A percentile compares a stretch with the other conserved stretches of the same genome.
Conservation (phyloP, 2,888 invertebrate species). For the Leptinotarsa tumamoca region DNA sequence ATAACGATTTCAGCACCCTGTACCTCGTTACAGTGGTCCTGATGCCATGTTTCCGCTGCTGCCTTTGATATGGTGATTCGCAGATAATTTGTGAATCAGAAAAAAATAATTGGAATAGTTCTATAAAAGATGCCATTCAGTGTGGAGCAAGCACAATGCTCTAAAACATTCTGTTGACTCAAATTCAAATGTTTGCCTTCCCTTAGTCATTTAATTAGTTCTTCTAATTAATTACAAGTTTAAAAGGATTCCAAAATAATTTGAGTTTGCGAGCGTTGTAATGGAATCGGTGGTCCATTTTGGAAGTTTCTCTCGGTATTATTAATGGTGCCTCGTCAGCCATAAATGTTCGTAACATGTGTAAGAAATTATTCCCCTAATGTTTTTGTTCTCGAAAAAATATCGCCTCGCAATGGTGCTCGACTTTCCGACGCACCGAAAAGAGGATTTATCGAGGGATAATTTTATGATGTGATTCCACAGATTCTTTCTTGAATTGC, state of each 20-base stretch:
- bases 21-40: background rate
- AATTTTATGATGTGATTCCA: conserved; percentile 4
- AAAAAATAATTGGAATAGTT: conserved; percentile 13
- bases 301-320: conserved; percentile 47
- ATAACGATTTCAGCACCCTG: background rate
- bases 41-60: background rate
- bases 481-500: background rate
- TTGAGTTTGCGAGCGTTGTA: conserved; percentile 41
- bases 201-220: conserved; percentile 32
- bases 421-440: conserved; percentile 29
- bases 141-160: conserved; percentile 43
- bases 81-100: background rate
- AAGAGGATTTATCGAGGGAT: conserved; percentile 2
- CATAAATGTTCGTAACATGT: conserved; percentile 50
- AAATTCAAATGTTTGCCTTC: conserved; percentile 23
- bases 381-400: conserved; percentile 47
- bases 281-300: conserved; percentile 48
- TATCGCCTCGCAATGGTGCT: conserved; percentile 25
- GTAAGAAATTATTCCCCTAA: conserved; percentile 52
- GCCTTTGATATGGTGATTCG: background rate
- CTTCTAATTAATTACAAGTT: conserved; percentile 31
- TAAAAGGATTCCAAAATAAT: conserved; percentile 31
- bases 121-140: conserved; percentile 1
- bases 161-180: conserved; percentile 12
- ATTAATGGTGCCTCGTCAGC: conserved; percentile 49